phyloP scores from a whole-genome alignment of 2,797 vertebrate species.

The Nyctibius grandis region DNA sequence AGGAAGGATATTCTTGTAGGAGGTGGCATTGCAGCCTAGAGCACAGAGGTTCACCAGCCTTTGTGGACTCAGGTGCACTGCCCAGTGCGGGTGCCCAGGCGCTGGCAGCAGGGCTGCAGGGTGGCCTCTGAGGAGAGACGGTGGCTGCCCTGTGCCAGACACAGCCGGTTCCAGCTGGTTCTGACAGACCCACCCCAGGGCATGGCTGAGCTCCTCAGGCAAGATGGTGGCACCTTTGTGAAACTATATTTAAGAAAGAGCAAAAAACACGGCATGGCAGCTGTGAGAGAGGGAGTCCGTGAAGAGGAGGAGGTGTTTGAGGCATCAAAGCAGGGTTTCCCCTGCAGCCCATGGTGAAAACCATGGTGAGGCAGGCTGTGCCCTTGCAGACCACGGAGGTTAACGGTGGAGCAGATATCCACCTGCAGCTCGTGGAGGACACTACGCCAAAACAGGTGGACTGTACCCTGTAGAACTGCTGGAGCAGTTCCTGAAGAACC shows the following conservation, averaged over 20 bases:
- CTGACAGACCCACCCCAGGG: neutral
- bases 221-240: no score
- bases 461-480: accelerated
- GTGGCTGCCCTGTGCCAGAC: accelerated
- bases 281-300: no score
- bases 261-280: no score
- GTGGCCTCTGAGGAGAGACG: no score
- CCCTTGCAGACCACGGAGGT: neutral
- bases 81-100: neutral
- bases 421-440: neutral
- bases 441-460: neutral
- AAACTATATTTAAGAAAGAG: no score
- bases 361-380: no score
- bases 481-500: no score
- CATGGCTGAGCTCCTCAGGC: neutral
- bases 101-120: neutral
- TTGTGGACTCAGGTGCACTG: neutral
- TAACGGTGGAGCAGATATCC: neutral
- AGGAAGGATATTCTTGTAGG: neutral
- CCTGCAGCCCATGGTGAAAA: neutral
- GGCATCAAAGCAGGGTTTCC: accelerated
- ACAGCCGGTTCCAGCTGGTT: neutral
- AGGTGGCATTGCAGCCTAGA: neutral
- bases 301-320: neutral
- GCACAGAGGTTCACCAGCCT: neutral